A percentile compares a stretch with the other conserved stretches of the same genome.
These are phyloP conservation scores for Scophthalmus maximus DNA, from an alignment of 2,113 vertebrate species.

Conservation along the genomic window DNA sequence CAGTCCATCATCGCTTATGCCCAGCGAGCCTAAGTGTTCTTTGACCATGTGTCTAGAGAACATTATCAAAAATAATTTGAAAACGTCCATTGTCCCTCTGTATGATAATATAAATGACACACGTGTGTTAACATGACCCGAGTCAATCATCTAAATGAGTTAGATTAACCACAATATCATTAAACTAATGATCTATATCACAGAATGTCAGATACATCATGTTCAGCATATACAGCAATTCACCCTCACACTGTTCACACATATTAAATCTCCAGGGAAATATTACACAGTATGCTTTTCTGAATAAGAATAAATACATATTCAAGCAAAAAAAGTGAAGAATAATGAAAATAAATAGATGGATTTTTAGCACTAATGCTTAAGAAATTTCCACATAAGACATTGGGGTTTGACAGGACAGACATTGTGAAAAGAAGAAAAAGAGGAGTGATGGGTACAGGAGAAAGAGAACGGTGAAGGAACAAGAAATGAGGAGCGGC, in stretches of 20 bases:
- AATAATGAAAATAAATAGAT: not conserved
- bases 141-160: not conserved
- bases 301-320: not conserved
- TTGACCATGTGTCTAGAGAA: not conserved
- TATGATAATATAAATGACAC: not conserved
- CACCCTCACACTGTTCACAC: not conserved
- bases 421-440: slow-evolving; percentile 23
- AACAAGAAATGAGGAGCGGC: slow-evolving; percentile 26
- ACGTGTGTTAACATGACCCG: not conserved
- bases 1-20: not conserved
- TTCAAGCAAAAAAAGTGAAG: not conserved
- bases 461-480: slow-evolving; percentile 25
- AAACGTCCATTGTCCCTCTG: not conserved
- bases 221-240: not conserved
- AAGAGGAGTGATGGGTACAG: slow-evolving; percentile 39
- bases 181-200: not conserved
- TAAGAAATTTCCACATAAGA: slow-evolving; percentile 24
- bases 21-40: not conserved
- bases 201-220: not conserved
- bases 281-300: not conserved
- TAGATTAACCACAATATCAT: not conserved
- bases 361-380: not conserved
- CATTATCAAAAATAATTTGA: not conserved
- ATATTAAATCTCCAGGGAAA: not conserved
- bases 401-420: slow-evolving; percentile 7